A percentile compares a stretch with the other conserved stretches of the same genome.
These are phyloP conservation scores for fruit fly (Drosophila melanogaster) DNA, from an alignment of 1,140 invertebrate species.

Conservation along the genomic window Release_6_plus_ISO1_MT NT_037436.4:2513501-2514000, in stretches of 20 bases:
- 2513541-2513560: slow-evolving; percentile 47
- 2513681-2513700: slow-evolving; percentile 70
- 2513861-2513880: slow-evolving; percentile 74
- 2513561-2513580: slow-evolving; percentile 48
- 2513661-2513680: background rate
- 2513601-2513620: slow-evolving; percentile 77
- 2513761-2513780: slow-evolving; percentile 67
- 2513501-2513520: slow-evolving; percentile 67
- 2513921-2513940: slow-evolving; percentile 45
- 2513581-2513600: slow-evolving; percentile 11
- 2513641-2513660: background rate
- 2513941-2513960: slow-evolving; percentile 17
- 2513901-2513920: slow-evolving; percentile 54
- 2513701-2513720: slow-evolving; percentile 86
- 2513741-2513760: slow-evolving; percentile 77
- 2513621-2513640: slow-evolving; percentile 84
- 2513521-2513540: slow-evolving; percentile 72
- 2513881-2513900: slow-evolving; percentile 56
- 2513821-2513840: slow-evolving; percentile 45
- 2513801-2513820: slow-evolving; percentile 66
- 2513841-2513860: slow-evolving; percentile 76
- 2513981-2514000: slow-evolving; percentile 50
- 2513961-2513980: slow-evolving; percentile 39
- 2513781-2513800: slow-evolving; percentile 73
- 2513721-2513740: slow-evolving; percentile 85